Evolutionary conservation across 2,888 invertebrate genomes (phyloP), one percentile per base, ranked within the genome.

Genomic region (Nineta flava): DNA sequence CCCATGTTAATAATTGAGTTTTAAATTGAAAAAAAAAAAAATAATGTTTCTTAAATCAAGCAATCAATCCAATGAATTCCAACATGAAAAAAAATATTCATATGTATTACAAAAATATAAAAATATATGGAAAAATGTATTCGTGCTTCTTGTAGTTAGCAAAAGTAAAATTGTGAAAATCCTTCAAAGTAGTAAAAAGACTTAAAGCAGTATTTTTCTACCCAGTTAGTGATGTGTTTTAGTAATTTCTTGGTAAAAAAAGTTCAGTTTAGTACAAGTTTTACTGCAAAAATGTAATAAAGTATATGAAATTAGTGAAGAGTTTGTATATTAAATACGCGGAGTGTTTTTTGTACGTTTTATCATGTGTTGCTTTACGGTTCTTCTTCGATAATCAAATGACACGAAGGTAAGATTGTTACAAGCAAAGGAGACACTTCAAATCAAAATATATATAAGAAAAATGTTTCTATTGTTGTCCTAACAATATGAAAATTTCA

Each of bases 401-500:
- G 57, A 57, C 59, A 60, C 61, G 61, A 63, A 68, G 68, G 68
- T 68, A 68, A 68, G 68, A 67, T 61, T 52, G 47, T 47, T 50
- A 48, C 31, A 35, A 42, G 48, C 42, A 43, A 43, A 15, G 13
- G 44, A 21, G 44, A 44, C 21, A 19, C 26, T 13, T 13, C 15
- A 26, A 44, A 26, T 19, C 19, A 44, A 13, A 13, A 26, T 26
- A 44, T 21, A 44, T 13, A 44, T 44, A 26, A 42, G 9, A 38
- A n/a, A 41, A 41, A 41, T 41, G 41, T 26, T 26, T 26, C 26
- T 26, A 26, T 26, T 26, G 19, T 19, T 19, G 26, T 26, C 26
- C 26, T 26, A 26, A 26, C 26, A 26, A 26, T 26, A 26, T 26
- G 26, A 26, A 26, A 26, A 26, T 26, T 26, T 6, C 26, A 26